phyloP scores from a whole-genome alignment of 2,113 vertebrate species.

The Strix uralensis region DNA sequence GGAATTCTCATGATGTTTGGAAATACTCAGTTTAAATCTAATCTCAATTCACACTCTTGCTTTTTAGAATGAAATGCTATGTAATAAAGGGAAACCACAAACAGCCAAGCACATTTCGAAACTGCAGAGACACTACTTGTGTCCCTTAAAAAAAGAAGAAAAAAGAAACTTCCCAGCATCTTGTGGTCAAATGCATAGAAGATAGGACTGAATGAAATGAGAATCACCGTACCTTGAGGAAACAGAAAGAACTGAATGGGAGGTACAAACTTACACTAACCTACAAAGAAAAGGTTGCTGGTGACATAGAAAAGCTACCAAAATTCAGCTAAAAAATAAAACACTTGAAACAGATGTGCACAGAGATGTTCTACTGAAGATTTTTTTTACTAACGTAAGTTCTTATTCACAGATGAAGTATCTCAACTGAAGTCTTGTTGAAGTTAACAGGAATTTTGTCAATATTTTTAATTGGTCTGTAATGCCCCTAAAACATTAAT shows the following conservation, averaged over 20 bases:
- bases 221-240: background rate
- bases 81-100: slow-evolving; percentile 8
- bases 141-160: background rate
- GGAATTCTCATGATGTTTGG: slow-evolving; percentile 47
- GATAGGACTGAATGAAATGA: background rate
- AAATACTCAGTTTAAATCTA: slow-evolving; percentile 51
- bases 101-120: background rate
- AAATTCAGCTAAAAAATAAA: background rate
- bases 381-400: background rate
- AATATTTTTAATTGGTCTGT: background rate
- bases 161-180: background rate
- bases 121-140: background rate
- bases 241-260: background rate
- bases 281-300: background rate
- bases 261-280: background rate
- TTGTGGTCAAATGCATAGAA: background rate
- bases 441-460: background rate
- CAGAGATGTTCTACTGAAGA: background rate
- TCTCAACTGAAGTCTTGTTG: background rate
- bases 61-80: background rate
- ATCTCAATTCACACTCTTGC: slow-evolving; percentile 1
- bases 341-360: background rate
- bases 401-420: background rate
- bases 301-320: background rate
- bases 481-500: background rate